Evolutionary conservation across 2,113 vertebrate genomes (phyloP), one percentile per base, ranked within the genome.

Genomic region (Ploceus nigricollis): DNA sequence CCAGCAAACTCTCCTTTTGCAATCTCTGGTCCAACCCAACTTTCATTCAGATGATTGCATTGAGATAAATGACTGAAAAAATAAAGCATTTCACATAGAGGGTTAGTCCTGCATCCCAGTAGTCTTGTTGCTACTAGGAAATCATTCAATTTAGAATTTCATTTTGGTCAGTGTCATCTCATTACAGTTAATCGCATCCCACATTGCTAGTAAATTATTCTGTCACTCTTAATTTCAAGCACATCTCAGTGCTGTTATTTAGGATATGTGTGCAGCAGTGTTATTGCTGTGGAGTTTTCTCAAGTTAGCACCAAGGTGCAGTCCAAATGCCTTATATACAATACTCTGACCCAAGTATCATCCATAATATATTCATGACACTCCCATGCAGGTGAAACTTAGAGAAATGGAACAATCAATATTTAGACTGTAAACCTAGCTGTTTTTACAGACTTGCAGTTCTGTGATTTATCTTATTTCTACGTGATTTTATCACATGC

Each of bases 201-300:
- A 85, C 63, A 88, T 80, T 86, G 75, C 75, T 92, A 51, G 70
- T 94, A 95, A 91, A 95, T 95, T 93, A 94, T 96, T 94, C 90
- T 88, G 93, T 91, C 93, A 91, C 63, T 96, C 89, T 87, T 93
- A 72, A 94, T 96, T 94, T 97, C 54, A 85, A 93, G 50, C 42
- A 53, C 19, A 85, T 84, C n/a, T 84, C 68, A 53, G 48, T 47
- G 87, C 56, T 94, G 61, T 56, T 87, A 79, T 87, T 86, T 86
- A 47, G 68, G 50, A 63, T 90, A 63, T 4, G 21, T 60, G 22
- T 81, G 50, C 27, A 58, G 16, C 47, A 61, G 25, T 27, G 12
- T 71, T 39, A 80, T 31, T 27, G 39, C 30, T 54, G 24, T 39
- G 33, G 1, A 6, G 16, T 77, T 82, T 92, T 90, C 82, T 72